Percentiles rank a stretch among this genome's conserved stretches.
These are phyloP conservation scores for Harmothoe impar DNA, from an alignment of 2,888 invertebrate species.

Conservation along the genomic window DNA sequence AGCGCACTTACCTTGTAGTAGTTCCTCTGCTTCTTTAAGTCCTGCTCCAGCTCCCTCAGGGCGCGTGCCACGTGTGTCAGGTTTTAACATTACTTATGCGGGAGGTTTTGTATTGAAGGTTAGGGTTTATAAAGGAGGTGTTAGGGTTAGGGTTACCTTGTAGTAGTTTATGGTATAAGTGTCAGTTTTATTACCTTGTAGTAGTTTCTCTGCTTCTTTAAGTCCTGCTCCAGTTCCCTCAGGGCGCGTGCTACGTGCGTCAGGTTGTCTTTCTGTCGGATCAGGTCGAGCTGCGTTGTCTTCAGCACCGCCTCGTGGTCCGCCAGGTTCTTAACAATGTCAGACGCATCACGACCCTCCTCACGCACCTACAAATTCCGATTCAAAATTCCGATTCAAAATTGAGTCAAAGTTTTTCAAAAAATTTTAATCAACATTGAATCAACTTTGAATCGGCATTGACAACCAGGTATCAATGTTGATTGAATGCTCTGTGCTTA, in stretches of 20 bases:
- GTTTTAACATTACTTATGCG: too few relatives aligned
- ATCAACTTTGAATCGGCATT: too few relatives aligned
- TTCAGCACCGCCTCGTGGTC: conserved; percentile 49
- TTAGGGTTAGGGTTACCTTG: too few relatives aligned
- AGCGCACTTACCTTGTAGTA: conserved; percentile 9
- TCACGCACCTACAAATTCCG: background rate
- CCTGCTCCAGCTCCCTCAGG: background rate
- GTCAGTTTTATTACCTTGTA: background rate
- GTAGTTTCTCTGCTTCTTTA: background rate
- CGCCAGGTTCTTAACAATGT: background rate
- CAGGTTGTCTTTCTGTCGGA: conserved; percentile 26
- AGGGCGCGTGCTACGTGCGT: background rate
- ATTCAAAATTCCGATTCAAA: too few relatives aligned
- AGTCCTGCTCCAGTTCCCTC: background rate
- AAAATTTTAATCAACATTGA: too few relatives aligned
- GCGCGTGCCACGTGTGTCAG: background rate
- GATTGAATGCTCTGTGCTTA: too few relatives aligned
- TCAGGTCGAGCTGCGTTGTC: conserved; percentile 1
- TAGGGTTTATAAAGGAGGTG: too few relatives aligned
- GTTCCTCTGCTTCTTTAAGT: background rate
- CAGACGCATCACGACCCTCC: background rate
- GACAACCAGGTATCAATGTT: too few relatives aligned
- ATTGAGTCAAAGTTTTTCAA: too few relatives aligned
- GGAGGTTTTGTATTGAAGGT: too few relatives aligned
- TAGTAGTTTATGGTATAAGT: too few relatives aligned